A percentile compares a stretch with the other conserved stretches of the same genome.
Evolutionary conservation across 2,113 vertebrate species (phyloP).

Genomic region (Catharus bicknelli): DNA sequence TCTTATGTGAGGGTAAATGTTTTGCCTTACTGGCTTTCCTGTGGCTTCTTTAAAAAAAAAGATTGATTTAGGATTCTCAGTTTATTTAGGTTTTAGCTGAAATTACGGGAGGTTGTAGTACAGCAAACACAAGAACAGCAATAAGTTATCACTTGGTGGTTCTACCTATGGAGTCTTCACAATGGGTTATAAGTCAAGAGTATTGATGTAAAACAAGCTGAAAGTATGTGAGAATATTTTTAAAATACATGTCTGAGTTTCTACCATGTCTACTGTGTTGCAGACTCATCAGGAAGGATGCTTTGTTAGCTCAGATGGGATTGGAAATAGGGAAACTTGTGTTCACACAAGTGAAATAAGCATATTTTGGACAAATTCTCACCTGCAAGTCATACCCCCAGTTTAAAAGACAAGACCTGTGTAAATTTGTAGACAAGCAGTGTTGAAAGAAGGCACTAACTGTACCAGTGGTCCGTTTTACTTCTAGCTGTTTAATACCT

Average conservation of each 20-base stretch:
- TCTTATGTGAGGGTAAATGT: not conserved
- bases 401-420: not conserved
- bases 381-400: not conserved
- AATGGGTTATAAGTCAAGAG: not conserved
- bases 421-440: not conserved
- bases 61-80: not conserved
- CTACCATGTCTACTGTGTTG: not conserved
- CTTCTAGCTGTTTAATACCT: not conserved
- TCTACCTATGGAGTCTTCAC: not conserved
- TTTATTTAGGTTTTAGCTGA: not conserved
- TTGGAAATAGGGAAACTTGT: not conserved
- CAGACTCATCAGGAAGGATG: not conserved
- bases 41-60: not conserved
- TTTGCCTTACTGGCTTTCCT: not conserved
- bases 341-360: not conserved
- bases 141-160: accelerated
- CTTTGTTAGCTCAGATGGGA: not conserved
- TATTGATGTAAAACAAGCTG: not conserved
- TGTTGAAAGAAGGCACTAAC: not conserved
- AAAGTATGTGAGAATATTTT: not conserved
- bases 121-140: not conserved
- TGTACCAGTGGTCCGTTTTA: not conserved
- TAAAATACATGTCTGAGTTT: not conserved
- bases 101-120: not conserved
- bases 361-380: not conserved